A percentile compares a stretch with the other conserved stretches of the same genome.
Conservation (phyloP, 1,140 invertebrate genomes). For the Trachymyrmex cornetzi region DNA sequence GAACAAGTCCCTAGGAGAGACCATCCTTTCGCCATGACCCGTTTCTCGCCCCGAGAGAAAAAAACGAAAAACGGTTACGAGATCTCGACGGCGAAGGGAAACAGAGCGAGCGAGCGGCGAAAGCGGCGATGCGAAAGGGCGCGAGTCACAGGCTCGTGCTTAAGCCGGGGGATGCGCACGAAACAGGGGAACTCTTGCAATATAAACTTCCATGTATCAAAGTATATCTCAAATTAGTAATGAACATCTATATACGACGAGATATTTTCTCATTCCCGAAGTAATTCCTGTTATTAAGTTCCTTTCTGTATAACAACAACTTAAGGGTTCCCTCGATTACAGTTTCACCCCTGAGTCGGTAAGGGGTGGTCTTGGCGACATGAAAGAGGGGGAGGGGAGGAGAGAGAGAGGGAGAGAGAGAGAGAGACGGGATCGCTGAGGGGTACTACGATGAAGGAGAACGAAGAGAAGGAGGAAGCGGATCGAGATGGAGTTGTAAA, state of each 20-base stretch:
- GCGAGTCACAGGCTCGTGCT: neutral
- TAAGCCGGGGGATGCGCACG: neutral
- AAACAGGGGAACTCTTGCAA: neutral
- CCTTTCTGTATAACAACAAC: neutral
- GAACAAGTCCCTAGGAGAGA: neutral
- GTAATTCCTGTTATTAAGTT: neutral
- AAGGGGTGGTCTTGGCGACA: neutral
- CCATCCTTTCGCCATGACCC: neutral
- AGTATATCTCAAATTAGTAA: neutral
- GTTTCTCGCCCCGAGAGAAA: neutral
- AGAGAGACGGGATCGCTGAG: neutral
- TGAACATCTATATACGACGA: neutral
- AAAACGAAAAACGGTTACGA: neutral
- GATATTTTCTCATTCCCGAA: neutral
- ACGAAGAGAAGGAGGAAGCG: conserved; percentile 40
- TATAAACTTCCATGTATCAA: neutral
- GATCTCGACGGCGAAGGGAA: conserved; percentile 12
- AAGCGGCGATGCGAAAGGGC: conserved; percentile 11
- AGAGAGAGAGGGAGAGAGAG: neutral
- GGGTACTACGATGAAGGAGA: neutral
- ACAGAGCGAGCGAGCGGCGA: conserved; percentile 47
- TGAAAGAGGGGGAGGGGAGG: conserved; percentile 23
- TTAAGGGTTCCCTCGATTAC: no score
- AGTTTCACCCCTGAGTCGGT: neutral
- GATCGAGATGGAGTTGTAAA: conserved; percentile 58